Conservation (phyloP, 1,140 invertebrate genomes). For the Papilio aristodemus region DNA sequence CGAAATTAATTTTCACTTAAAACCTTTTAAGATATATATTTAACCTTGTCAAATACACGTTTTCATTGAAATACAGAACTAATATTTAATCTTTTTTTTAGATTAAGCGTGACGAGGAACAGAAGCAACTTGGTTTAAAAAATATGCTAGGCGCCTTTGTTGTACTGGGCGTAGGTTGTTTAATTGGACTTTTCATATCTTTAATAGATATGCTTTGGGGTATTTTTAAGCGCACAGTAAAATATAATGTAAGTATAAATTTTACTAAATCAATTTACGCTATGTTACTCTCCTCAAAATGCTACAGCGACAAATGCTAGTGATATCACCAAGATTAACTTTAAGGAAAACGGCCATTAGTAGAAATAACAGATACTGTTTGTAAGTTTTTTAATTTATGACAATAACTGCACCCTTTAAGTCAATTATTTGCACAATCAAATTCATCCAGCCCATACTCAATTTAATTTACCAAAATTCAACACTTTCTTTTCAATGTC, state of each 20-base stretch:
- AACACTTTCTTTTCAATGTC: too few species aligned
- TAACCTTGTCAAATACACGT: neutral
- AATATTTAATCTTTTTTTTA: conserved; percentile 40
- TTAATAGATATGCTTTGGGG: conserved; percentile 75
- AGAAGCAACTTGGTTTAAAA: conserved; percentile 88
- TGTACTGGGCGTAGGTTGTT: conserved; percentile 86
- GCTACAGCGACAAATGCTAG: too few species aligned
- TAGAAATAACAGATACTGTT: too few species aligned
- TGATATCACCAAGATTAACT: too few species aligned
- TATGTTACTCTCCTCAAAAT: too few species aligned
- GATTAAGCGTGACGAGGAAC: conserved; percentile 60
- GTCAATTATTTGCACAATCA: too few species aligned
- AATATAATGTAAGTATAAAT: conserved; percentile 67
- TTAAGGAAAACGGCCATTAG: too few species aligned
- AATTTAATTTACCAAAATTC: too few species aligned
- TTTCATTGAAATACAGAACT: too few species aligned
- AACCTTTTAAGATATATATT: conserved; percentile 8
- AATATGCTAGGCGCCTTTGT: conserved; percentile 97
- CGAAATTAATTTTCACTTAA: conserved; percentile 1
- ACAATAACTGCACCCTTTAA: too few species aligned
- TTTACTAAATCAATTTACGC: neutral
- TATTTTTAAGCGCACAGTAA: conserved; percentile 69
- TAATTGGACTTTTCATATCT: conserved; percentile 69
- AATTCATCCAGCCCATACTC: too few species aligned
- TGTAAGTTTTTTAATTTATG: too few species aligned